These are phyloP conservation scores for Eumeta japonica DNA, from an alignment of 1,140 invertebrate genomes.

Conservation along the genomic window DNA sequence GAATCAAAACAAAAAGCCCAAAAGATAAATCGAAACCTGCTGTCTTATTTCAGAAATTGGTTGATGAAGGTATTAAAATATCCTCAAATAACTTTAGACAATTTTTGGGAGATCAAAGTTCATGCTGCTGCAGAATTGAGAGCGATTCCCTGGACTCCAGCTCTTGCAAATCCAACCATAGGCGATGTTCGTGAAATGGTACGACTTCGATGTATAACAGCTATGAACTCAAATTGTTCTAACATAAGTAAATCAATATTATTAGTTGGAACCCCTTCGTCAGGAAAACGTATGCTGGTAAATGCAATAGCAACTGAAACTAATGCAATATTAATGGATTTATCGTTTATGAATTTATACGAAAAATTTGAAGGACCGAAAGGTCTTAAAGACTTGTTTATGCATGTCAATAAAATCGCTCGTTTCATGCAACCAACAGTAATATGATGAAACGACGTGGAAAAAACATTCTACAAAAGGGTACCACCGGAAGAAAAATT, in stretches of 20 bases:
- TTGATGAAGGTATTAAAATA: slow-evolving; percentile 43
- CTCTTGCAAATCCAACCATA: slow-evolving; percentile 32
- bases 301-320: slow-evolving; percentile 46
- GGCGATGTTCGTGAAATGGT: slow-evolving; percentile 45
- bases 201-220: slow-evolving; percentile 32
- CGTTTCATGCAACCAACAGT: slow-evolving; percentile 76
- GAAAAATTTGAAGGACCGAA: slow-evolving; percentile 36
- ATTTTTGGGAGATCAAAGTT: slow-evolving; percentile 43
- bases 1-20: slow-evolving; percentile 35
- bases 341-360: slow-evolving; percentile 39
- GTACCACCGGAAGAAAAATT: slow-evolving; percentile 59
- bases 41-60: slow-evolving; percentile 38
- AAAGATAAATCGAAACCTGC: slow-evolving; percentile 33
- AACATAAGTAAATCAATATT: slow-evolving; percentile 29
- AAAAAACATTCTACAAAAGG: slow-evolving; percentile 83
- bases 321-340: slow-evolving; percentile 40
- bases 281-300: slow-evolving; percentile 39
- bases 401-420: slow-evolving; percentile 54
- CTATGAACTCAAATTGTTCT: slow-evolving; percentile 31
- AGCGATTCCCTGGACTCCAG: slow-evolving; percentile 37
- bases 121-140: slow-evolving; percentile 41
- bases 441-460: slow-evolving; percentile 77
- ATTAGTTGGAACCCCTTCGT: slow-evolving; percentile 33
- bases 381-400: slow-evolving; percentile 38
- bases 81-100: slow-evolving; percentile 29